Conservation (phyloP, 2,888 invertebrate genomes). For the Raillietiella orientalis region DNA sequence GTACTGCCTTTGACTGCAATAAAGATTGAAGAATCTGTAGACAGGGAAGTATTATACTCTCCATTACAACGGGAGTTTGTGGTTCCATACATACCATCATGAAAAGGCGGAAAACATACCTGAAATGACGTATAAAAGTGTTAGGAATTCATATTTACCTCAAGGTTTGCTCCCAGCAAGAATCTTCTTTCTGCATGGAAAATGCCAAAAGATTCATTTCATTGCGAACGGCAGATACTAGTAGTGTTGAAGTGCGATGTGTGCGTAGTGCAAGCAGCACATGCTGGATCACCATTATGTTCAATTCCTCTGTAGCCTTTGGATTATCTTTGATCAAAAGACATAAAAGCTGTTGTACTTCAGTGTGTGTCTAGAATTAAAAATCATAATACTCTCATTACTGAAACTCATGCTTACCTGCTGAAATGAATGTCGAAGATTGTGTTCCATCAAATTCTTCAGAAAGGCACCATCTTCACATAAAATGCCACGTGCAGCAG, state of each 20-base stretch:
- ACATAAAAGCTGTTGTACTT: conserved; percentile 59
- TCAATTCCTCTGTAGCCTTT: conserved; percentile 46
- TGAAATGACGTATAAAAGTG: not conserved
- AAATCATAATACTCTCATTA: no score
- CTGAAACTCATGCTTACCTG: conserved; percentile 14
- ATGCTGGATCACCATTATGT: conserved; percentile 41
- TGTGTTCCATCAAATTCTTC: conserved; percentile 49
- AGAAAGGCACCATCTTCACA: conserved; percentile 18
- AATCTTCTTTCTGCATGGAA: conserved; percentile 63
- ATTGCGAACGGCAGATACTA: conserved; percentile 45
- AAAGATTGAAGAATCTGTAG: conserved; percentile 57
- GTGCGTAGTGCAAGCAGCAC: conserved; percentile 23
- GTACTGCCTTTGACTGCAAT: conserved; percentile 21
- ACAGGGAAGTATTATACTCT: conserved; percentile 69
- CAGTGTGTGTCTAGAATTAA: no score
- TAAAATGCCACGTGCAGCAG: conserved; percentile 33
- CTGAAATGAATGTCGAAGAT: conserved; percentile 50
- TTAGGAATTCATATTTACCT: conserved; percentile 18
- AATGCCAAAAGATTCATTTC: conserved; percentile 61
- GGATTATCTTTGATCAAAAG: conserved; percentile 58
- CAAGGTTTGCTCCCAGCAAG: conserved; percentile 76
- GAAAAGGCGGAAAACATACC: conserved; percentile 49
- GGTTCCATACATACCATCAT: conserved; percentile 31
- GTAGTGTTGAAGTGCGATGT: conserved; percentile 19
- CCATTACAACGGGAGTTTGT: conserved; percentile 54